Conservation (phyloP, 1,140 invertebrate species). For the Dolichoris vasculosae region DNA sequence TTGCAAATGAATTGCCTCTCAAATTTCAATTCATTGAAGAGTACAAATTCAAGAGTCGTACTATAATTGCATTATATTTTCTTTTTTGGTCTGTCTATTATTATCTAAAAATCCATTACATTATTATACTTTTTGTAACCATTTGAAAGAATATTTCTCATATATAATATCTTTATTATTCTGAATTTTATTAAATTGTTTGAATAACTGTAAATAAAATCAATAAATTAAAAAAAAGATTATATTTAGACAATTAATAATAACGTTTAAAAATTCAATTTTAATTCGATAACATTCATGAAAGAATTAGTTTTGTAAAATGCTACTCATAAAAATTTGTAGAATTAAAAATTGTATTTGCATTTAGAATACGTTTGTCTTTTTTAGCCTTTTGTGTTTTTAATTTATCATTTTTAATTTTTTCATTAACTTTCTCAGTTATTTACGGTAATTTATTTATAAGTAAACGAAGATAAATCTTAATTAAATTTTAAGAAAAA, state of each 20-base stretch:
- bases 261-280: not conserved
- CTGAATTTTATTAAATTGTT: no score
- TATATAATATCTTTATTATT: no score
- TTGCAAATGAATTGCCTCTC: not conserved
- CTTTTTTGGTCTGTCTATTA: no score
- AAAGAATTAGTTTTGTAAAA: not conserved
- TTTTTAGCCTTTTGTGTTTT: not conserved
- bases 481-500: not conserved
- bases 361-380: conserved; percentile 10
- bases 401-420: not conserved
- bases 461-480: not conserved
- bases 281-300: not conserved
- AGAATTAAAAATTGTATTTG: conserved; percentile 7
- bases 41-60: not conserved
- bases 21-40: not conserved
- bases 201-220: no score
- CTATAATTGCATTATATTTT: not conserved
- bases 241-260: no score
- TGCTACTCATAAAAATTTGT: not conserved
- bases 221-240: no score
- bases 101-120: no score
- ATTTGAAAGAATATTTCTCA: no score
- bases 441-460: not conserved
- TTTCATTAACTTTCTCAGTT: not conserved
- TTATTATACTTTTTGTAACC: no score